phyloP scores from a whole-genome alignment of 2,888 invertebrate species.

The Tenthredo scrophulariae region DNA sequence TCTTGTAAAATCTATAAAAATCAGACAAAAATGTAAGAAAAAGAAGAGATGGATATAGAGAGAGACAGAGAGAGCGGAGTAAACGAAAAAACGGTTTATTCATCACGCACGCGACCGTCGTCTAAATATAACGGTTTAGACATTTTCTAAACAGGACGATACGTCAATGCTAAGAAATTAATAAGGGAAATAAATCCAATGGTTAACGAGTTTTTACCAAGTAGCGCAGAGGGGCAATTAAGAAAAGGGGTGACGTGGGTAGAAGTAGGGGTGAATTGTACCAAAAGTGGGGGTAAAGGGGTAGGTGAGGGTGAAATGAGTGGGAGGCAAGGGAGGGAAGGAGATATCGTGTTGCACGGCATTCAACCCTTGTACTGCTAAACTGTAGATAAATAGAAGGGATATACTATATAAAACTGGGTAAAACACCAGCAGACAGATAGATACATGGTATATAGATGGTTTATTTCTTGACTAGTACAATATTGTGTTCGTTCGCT shows the following conservation, averaged over 20 bases:
- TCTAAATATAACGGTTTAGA: constrained; percentile 43
- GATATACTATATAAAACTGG: constrained; percentile 54
- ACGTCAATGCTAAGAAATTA: constrained; percentile 47
- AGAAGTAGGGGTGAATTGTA: constrained; percentile 59
- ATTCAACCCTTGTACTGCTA: constrained; percentile 69
- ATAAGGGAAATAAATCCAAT: constrained; percentile 72
- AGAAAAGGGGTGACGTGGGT: constrained; percentile 63
- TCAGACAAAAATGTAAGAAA: not conserved
- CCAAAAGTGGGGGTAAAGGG: constrained; percentile 21
- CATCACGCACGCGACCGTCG: constrained; percentile 30
- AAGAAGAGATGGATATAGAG: no score
- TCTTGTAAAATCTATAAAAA: not conserved
- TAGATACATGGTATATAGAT: constrained; percentile 46
- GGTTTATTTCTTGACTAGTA: constrained; percentile 57
- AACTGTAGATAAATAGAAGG: constrained; percentile 67
- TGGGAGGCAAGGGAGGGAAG: constrained; percentile 61
- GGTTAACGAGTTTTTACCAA: constrained; percentile 76
- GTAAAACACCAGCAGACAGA: constrained; percentile 55
- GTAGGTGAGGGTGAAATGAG: constrained; percentile 21
- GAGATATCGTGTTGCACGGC: constrained; percentile 72
- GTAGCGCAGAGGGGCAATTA: constrained; percentile 68
- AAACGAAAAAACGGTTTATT: not conserved
- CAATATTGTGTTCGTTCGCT: constrained; percentile 58
- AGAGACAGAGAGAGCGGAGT: not conserved
- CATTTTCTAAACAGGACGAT: constrained; percentile 38